Percentiles rank a stretch among this genome's conserved stretches.
These are phyloP conservation scores for Emydoidea blandingii DNA, from an alignment of 2,797 vertebrate genomes.

Conservation along the genomic window DNA sequence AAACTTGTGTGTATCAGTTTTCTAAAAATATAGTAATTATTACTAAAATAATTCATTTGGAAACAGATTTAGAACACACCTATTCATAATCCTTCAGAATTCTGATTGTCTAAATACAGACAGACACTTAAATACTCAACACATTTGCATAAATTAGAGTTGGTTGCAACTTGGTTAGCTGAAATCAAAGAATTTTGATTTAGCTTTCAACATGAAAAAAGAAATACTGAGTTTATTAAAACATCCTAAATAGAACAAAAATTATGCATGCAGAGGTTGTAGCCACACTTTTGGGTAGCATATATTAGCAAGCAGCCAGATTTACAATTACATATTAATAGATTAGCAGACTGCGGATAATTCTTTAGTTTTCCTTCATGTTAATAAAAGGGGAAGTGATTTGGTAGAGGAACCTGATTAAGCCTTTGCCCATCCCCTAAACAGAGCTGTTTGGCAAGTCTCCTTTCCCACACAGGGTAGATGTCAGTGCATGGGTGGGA, in stretches of 20 bases:
- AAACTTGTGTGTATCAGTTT: not conserved
- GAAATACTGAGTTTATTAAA: rapidly evolving
- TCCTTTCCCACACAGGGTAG: not conserved
- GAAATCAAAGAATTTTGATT: not conserved
- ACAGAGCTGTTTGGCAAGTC: not conserved
- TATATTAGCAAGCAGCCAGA: rapidly evolving
- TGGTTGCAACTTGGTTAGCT: not conserved
- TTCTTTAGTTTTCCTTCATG: not conserved
- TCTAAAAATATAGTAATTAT: not conserved
- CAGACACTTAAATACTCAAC: not conserved
- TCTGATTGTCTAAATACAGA: not conserved
- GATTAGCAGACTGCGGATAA: not conserved
- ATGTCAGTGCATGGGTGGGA: not conserved
- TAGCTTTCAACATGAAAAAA: not conserved
- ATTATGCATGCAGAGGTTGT: rapidly evolving
- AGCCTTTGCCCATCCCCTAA: not conserved
- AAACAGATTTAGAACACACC: not conserved
- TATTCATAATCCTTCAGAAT: not conserved
- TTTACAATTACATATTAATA: conserved; percentile 1
- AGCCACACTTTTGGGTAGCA: rapidly evolving
- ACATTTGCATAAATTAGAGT: not conserved
- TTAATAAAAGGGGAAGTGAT: not conserved
- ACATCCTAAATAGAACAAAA: rapidly evolving
- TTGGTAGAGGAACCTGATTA: not conserved
- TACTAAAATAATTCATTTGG: not conserved